Evolutionary conservation across 37 sponge, comb jelly and placozoan species (phyloP).

Genomic region (Crambe crambe): DNA sequence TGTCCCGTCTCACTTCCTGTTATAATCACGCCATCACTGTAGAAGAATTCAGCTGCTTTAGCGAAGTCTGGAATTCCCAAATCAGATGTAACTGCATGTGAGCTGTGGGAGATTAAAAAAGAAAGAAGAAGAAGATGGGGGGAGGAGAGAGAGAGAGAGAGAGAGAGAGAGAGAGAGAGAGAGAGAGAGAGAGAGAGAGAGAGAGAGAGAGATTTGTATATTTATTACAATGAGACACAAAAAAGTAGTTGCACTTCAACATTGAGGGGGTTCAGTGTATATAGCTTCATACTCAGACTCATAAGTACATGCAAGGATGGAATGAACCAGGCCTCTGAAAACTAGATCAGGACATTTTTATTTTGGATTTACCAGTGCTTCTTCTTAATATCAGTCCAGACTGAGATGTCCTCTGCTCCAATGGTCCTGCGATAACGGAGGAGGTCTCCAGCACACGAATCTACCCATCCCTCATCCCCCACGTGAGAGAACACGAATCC

Average conservation of each 20-base stretch:
- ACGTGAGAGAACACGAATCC: slow-evolving; percentile 91
- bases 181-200: too few species aligned
- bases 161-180: background rate
- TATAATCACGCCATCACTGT: slow-evolving; percentile 84
- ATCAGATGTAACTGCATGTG: slow-evolving; percentile 85
- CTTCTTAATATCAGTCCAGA: slow-evolving; percentile 90
- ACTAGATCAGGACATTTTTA: too few species aligned
- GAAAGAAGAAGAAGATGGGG: too few species aligned
- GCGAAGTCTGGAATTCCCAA: slow-evolving; percentile 65
- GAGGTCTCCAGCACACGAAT: slow-evolving; percentile 87
- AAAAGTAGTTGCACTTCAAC: too few species aligned
- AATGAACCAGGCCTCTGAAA: too few species aligned
- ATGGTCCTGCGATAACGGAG: slow-evolving; percentile 74
- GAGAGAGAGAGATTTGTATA: too few species aligned
- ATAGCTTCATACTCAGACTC: too few species aligned
- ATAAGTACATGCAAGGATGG: too few species aligned
- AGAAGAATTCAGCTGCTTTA: slow-evolving; percentile 82
- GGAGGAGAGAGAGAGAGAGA: background rate
- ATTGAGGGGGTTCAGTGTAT: too few species aligned
- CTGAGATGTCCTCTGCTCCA: slow-evolving; percentile 68
- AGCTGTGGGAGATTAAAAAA: slow-evolving; percentile 38
- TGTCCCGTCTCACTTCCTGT: slow-evolving; percentile 79
- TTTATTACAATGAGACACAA: background rate
- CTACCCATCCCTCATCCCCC: slow-evolving; percentile 91
- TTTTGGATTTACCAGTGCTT: slow-evolving; percentile 91